These are phyloP conservation scores for Acipenser oxyrinchus DNA, from an alignment of 2,797 vertebrate species.

Conservation along the genomic window DNA sequence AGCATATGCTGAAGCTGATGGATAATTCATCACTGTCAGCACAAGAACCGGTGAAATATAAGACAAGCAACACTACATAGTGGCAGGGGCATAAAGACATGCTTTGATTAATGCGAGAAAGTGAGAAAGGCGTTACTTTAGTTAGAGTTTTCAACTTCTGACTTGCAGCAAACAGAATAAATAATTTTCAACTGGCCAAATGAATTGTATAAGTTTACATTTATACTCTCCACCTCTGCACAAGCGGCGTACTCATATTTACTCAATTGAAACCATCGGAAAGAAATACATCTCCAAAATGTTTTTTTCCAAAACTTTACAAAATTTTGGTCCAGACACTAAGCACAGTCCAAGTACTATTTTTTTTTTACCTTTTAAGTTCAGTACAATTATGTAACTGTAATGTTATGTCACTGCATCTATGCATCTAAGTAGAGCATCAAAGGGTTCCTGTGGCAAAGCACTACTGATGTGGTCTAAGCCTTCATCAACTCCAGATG, in stretches of 20 bases:
- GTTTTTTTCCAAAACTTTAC: no score
- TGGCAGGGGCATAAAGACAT: conserved; percentile 28
- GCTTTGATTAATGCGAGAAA: conserved; percentile 26
- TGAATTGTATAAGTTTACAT: no score
- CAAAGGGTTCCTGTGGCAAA: conserved; percentile 76
- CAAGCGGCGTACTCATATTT: no score
- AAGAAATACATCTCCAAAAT: no score
- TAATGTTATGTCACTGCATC: conserved; percentile 58
- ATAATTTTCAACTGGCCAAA: no score
- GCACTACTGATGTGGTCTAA: conserved; percentile 83
- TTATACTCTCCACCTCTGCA: no score
- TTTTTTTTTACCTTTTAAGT: conserved; percentile 21
- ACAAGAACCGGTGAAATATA: conserved; percentile 40
- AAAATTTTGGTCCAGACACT: neutral
- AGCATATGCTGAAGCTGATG: conserved; percentile 40
- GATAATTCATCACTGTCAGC: conserved; percentile 41
- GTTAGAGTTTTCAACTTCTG: conserved; percentile 4
- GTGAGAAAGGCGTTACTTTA: neutral
- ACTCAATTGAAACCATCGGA: no score
- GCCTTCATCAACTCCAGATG: conserved; percentile 92
- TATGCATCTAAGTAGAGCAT: conserved; percentile 70
- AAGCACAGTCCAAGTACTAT: conserved; percentile 13
- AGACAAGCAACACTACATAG: conserved; percentile 30
- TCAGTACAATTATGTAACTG: conserved; percentile 36
- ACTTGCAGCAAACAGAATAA: no score